A percentile compares a stretch with the other conserved stretches of the same genome.
phyloP scores from a whole-genome alignment of 2,888 invertebrate genomes.

The Diloba caeruleocephala region DNA sequence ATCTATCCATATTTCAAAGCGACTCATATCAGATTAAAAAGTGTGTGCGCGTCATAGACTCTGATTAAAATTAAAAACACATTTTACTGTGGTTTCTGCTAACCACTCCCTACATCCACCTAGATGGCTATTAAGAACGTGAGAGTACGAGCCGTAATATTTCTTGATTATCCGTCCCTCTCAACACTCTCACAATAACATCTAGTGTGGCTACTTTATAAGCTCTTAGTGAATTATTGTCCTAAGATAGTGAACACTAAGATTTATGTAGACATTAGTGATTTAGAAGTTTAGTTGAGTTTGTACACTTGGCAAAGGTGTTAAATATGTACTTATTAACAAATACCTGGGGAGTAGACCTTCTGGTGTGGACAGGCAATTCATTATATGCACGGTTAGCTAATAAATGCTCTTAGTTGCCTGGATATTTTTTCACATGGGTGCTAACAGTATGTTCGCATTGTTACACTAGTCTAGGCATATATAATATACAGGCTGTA shows the following conservation, averaged over 20 bases:
- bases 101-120: slow-evolving; percentile 1
- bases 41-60: neutral
- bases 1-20: too few species aligned
- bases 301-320: too few species aligned
- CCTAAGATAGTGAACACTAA: slow-evolving; percentile 4
- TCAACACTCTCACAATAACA: slow-evolving; percentile 56
- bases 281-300: neutral
- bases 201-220: slow-evolving; percentile 43
- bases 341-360: too few species aligned
- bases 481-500: too few species aligned
- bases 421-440: too few species aligned
- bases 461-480: too few species aligned
- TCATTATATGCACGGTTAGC: too few species aligned
- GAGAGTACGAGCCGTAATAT: slow-evolving; percentile 47
- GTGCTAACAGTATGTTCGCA: too few species aligned
- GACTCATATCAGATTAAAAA: too few species aligned
- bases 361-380: too few species aligned
- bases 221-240: slow-evolving; percentile 46
- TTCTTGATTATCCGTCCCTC: slow-evolving; percentile 62
- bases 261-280: slow-evolving; percentile 3
- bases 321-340: too few species aligned
- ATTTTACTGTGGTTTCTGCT: slow-evolving; percentile 3
- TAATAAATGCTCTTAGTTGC: too few species aligned
- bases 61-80: slow-evolving; percentile 26
- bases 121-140: slow-evolving; percentile 25